Evolutionary conservation across 2,888 invertebrate genomes (phyloP).

Genomic region (Brachypalpus laphriformis): DNA sequence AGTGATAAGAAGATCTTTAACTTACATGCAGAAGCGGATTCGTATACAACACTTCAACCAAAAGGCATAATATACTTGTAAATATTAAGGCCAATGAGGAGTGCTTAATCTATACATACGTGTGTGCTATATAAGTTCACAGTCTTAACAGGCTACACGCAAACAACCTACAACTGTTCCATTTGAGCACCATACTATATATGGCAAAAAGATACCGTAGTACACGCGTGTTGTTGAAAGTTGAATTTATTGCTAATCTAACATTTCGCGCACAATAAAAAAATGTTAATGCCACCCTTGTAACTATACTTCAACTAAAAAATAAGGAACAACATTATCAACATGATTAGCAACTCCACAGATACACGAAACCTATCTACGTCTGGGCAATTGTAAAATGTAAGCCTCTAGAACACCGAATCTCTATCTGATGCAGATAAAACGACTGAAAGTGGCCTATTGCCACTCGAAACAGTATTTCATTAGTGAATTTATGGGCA

Average conservation of each 20-base stretch:
- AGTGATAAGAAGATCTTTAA: too few relatives aligned
- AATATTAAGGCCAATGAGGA: too few relatives aligned
- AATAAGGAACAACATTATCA: background rate
- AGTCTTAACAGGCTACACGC: too few relatives aligned
- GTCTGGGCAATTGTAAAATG: background rate
- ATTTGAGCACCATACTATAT: too few relatives aligned
- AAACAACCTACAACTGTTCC: too few relatives aligned
- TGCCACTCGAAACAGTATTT: background rate
- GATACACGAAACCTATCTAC: background rate
- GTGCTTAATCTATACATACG: too few relatives aligned
- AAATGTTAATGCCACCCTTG: background rate
- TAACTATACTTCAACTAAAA: background rate
- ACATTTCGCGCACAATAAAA: background rate
- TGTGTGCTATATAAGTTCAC: too few relatives aligned
- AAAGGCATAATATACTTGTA: too few relatives aligned
- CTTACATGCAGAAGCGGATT: too few relatives aligned
- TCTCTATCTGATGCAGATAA: background rate
- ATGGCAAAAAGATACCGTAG: background rate
- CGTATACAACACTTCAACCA: too few relatives aligned
- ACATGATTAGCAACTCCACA: background rate
- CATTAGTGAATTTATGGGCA: background rate
- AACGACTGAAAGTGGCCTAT: background rate
- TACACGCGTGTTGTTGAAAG: background rate
- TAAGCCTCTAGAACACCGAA: background rate
- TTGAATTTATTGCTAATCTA: background rate